A percentile compares a stretch with the other conserved stretches of the same genome.
These are phyloP conservation scores for Dicrostonyx torquatus DNA, from an alignment of 2,797 vertebrate genomes.

Conservation along the genomic window DNA sequence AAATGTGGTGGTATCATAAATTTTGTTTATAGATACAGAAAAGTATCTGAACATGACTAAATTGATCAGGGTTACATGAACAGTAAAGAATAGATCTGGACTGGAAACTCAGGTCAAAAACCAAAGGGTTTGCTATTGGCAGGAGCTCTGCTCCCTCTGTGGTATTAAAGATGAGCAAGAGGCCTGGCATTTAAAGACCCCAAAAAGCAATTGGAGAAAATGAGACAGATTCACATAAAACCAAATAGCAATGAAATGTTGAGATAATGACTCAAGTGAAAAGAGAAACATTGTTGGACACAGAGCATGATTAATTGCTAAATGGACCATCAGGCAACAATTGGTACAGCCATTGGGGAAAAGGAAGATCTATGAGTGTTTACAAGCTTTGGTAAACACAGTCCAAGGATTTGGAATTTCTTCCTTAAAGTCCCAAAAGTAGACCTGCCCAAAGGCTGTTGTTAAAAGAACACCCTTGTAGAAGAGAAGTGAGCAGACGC, in stretches of 20 bases:
- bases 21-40: background rate
- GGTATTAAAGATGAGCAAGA: conserved; percentile 4
- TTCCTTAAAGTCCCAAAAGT: conserved; percentile 26
- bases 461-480: background rate
- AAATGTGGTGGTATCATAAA: background rate
- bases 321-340: background rate
- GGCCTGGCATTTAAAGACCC: background rate
- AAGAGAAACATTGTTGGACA: conserved; percentile 45
- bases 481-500: background rate
- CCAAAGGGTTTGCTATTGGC: background rate
- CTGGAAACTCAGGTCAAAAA: background rate
- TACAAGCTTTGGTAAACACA: conserved; percentile 34
- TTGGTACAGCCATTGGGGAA: background rate
- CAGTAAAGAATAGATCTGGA: background rate
- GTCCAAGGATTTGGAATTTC: background rate
- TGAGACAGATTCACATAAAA: conserved; percentile 49
- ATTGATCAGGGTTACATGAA: background rate
- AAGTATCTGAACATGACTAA: background rate
- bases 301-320: conserved; percentile 31
- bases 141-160: background rate
- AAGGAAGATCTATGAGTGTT: conserved; percentile 37
- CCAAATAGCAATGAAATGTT: conserved; percentile 49
- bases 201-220: conserved; percentile 4
- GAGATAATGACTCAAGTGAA: conserved; percentile 43
- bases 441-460: background rate